Conservation (phyloP, 2,888 invertebrate species). For the Machimus atricapillus region DNA sequence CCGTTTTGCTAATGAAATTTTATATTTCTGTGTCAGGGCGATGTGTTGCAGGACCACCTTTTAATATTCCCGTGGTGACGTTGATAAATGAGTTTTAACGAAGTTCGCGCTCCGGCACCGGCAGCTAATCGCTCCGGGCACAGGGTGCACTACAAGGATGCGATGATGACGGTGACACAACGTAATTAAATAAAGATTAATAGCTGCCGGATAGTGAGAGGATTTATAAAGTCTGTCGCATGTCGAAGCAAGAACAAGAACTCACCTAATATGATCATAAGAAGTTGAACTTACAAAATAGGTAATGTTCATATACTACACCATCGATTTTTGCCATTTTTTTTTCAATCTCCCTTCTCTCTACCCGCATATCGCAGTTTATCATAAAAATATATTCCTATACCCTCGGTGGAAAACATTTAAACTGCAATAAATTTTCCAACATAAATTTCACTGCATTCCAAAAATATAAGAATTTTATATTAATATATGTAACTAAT, state of each 20-base stretch:
- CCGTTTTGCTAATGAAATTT: slow-evolving; percentile 21
- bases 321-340: too few relatives aligned
- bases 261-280: too few relatives aligned
- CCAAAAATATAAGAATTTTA: too few relatives aligned
- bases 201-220: not conserved
- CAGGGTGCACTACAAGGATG: not conserved
- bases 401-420: too few relatives aligned
- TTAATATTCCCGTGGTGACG: not conserved
- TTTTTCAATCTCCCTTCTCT: too few relatives aligned
- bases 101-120: not conserved
- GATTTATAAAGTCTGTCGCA: not conserved
- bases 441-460: too few relatives aligned
- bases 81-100: not conserved
- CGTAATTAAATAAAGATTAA: not conserved
- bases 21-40: slow-evolving; percentile 12
- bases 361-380: too few relatives aligned
- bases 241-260: not conserved
- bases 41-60: not conserved
- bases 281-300: too few relatives aligned
- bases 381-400: too few relatives aligned
- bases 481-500: too few relatives aligned
- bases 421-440: too few relatives aligned
- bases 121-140: not conserved
- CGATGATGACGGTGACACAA: not conserved
- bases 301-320: too few relatives aligned